phyloP scores from a whole-genome alignment of 2,113 vertebrate species.

The Epinephelus fuscoguttatus region DNA sequence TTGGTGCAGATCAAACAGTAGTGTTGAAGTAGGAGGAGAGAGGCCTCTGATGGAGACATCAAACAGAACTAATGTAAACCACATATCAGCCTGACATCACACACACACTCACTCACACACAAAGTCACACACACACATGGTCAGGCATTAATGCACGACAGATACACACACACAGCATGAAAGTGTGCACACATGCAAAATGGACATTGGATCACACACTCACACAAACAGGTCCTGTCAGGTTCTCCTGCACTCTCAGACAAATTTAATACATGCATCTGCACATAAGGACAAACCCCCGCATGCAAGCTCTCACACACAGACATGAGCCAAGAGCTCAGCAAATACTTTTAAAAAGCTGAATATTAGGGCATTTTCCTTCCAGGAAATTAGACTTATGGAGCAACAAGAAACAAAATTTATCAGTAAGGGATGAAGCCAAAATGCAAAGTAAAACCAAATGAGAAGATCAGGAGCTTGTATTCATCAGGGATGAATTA shows the following conservation, averaged over 20 bases:
- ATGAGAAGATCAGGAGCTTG: conserved; percentile 48
- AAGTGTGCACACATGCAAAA: conserved; percentile 14
- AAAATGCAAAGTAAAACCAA: conserved; percentile 64
- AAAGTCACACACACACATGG: conserved; percentile 12
- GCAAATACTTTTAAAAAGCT: conserved; percentile 48
- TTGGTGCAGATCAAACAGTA: conserved; percentile 81
- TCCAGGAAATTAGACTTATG: conserved; percentile 60
- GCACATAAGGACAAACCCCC: conserved; percentile 14
- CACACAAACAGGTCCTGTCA: conserved; percentile 28
- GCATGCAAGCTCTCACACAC: conserved; percentile 13
- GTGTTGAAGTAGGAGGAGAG: conserved; percentile 75
- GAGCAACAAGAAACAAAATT: conserved; percentile 26
- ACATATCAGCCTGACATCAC: conserved; percentile 64
- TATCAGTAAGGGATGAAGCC: conserved; percentile 48
- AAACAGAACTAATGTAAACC: conserved; percentile 81
- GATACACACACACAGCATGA: conserved; percentile 20
- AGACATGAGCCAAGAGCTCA: conserved; percentile 42
- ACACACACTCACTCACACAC: too few relatives aligned
- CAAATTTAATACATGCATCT: conserved; percentile 46
- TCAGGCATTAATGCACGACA: conserved; percentile 18
- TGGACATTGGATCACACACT: conserved; percentile 15
- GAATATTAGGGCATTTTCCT: conserved; percentile 30
- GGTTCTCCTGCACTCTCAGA: conserved; percentile 31
- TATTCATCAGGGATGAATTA: conserved; percentile 52
- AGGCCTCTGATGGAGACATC: conserved; percentile 81